phyloP scores from a whole-genome alignment of 2,113 vertebrate species.

The Symphodus melops region DNA sequence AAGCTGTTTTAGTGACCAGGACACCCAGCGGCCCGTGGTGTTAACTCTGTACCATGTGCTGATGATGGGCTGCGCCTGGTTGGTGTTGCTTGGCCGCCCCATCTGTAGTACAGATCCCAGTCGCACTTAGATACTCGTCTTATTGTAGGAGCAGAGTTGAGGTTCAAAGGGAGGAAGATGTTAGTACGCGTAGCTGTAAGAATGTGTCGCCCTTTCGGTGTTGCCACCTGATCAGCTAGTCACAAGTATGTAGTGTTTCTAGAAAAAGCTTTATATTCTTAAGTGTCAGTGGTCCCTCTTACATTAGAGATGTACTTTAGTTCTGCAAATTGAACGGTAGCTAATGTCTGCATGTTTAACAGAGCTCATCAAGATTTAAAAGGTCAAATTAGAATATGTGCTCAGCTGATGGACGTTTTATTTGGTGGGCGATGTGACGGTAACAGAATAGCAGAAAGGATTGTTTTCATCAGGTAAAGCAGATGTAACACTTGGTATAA shows the following conservation, averaged over 20 bases:
- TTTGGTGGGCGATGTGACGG: not conserved
- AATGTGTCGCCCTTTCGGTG: conserved; percentile 13
- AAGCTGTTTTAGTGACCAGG: conserved; percentile 75
- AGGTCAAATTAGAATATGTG: not conserved
- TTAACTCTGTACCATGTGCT: conserved; percentile 82
- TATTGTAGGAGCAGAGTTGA: conserved; percentile 22
- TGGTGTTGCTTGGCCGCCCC: conserved; percentile 95
- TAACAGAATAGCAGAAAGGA: not conserved
- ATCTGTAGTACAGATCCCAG: conserved; percentile 88
- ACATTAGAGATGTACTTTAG: too few species aligned
- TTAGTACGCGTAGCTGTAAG: conserved; percentile 2
- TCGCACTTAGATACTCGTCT: conserved; percentile 54
- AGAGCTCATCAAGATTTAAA: not conserved
- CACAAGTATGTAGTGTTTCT: conserved; percentile 3
- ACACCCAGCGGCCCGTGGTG: conserved; percentile 57
- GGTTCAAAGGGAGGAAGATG: conserved; percentile 4
- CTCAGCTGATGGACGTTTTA: not conserved
- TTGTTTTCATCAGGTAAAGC: not conserved
- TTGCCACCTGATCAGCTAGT: conserved; percentile 52
- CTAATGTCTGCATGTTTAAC: too few species aligned
- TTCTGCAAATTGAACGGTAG: too few species aligned
- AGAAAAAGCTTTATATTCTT: not conserved
- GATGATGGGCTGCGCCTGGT: conserved; percentile 96
- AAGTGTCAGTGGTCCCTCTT: too few species aligned
- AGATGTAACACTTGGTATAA: not conserved